Percentiles rank a stretch among this genome's conserved stretches.
These are phyloP conservation scores for Metellina segmentata DNA, from an alignment of 2,888 invertebrate genomes.

Conservation along the genomic window DNA sequence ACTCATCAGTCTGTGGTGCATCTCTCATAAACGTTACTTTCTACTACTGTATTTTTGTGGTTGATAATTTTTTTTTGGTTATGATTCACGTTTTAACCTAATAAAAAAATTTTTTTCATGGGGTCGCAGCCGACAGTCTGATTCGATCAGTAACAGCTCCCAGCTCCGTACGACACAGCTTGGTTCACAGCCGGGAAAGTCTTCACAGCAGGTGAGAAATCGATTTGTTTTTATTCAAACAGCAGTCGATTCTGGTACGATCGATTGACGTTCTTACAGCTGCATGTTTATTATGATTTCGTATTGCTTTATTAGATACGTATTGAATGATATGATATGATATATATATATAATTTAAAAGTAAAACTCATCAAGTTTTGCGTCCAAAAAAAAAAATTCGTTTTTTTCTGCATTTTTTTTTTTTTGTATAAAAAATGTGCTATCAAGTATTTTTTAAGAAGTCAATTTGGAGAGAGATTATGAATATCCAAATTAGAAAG, in stretches of 20 bases:
- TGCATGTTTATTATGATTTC: neutral
- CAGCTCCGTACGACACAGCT: constrained; percentile 64
- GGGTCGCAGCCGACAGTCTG: constrained; percentile 49
- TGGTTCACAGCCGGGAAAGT: constrained; percentile 66
- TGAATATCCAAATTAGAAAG: too few species aligned
- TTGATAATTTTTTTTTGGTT: constrained; percentile 5
- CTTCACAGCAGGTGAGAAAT: constrained; percentile 54
- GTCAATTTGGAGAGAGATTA: too few species aligned
- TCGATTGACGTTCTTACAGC: neutral
- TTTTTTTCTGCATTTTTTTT: too few species aligned
- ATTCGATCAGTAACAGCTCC: constrained; percentile 69
- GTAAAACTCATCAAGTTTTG: neutral
- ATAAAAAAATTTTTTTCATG: neutral
- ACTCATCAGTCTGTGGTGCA: neutral
- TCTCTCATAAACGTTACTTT: neutral
- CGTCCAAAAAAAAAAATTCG: too few species aligned
- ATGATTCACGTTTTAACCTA: neutral
- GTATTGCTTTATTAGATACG: neutral
- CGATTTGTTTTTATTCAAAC: too few species aligned
- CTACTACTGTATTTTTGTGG: neutral
- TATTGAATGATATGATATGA: neutral
- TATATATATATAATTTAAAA: too few species aligned
- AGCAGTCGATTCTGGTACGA: too few species aligned
- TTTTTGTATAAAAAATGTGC: too few species aligned
- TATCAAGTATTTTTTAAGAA: too few species aligned